phyloP scores from a whole-genome alignment of 2,797 vertebrate genomes.

The Pampus argenteus region DNA sequence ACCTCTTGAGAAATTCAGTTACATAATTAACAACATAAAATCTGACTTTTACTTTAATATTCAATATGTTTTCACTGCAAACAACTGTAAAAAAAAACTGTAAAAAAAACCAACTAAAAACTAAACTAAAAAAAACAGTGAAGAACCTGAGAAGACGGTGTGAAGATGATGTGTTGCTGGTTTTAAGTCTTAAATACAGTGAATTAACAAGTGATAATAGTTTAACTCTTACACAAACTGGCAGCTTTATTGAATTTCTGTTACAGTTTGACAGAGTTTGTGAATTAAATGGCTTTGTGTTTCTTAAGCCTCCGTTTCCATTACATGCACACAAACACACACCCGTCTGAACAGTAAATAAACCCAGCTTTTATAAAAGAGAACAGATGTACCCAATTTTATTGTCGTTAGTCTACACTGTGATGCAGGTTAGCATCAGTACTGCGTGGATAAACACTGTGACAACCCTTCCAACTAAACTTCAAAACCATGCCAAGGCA shows the following conservation, averaged over 20 bases:
- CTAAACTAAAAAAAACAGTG: no score
- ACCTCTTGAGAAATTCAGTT: background rate
- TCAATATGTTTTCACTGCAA: no score
- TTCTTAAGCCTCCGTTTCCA: background rate
- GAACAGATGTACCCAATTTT: constrained; percentile 35
- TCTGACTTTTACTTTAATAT: no score
- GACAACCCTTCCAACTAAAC: constrained; percentile 42
- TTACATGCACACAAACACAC: background rate
- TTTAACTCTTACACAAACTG: background rate
- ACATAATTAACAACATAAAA: background rate
- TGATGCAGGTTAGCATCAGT: constrained; percentile 40
- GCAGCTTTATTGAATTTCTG: background rate
- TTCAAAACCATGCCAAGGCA: constrained; percentile 26
- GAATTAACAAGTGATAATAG: background rate
- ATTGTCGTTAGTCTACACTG: constrained; percentile 16
- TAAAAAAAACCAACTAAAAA: no score
- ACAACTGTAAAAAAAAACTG: no score
- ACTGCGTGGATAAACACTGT: constrained; percentile 54
- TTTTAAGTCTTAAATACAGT: background rate
- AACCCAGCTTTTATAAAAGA: background rate
- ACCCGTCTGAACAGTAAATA: constrained; percentile 12
- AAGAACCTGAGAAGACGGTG: no score
- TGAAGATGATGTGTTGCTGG: background rate
- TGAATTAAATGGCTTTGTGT: constrained; percentile 9
- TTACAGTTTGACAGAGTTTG: constrained; percentile 1